Conservation (phyloP, 1,140 invertebrate genomes). For the Bradynema listronoti region DNA sequence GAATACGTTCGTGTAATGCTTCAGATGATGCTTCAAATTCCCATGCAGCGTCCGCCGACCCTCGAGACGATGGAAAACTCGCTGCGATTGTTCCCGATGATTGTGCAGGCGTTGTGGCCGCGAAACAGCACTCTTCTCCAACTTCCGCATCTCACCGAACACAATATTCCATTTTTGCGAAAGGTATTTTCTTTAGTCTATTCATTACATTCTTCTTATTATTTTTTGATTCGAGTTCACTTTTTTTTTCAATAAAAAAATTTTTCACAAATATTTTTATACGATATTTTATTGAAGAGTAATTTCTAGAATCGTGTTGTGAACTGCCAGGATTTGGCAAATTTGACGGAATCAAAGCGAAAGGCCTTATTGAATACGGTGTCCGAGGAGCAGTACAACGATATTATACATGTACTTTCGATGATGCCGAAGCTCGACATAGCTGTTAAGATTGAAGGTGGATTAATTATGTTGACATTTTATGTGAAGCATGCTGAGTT, state of each 20-base stretch:
- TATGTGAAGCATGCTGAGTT: too few species aligned
- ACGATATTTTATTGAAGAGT: too few species aligned
- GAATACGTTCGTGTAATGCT: conserved; percentile 94
- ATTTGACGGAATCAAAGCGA: conserved; percentile 79
- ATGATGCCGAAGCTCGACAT: conserved; percentile 86
- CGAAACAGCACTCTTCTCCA: conserved; percentile 84
- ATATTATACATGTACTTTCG: conserved; percentile 80
- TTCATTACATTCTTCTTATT: too few species aligned
- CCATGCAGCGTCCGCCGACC: conserved; percentile 70
- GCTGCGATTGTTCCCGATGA: conserved; percentile 91
- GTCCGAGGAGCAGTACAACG: conserved; percentile 79
- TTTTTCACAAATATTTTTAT: too few species aligned
- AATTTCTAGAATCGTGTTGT: conserved; percentile 61
- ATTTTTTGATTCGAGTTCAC: too few species aligned
- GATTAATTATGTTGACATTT: conserved; percentile 13
- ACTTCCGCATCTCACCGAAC: conserved; percentile 86
- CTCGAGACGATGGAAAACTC: conserved; percentile 94
- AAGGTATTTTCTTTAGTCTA: conserved; percentile 63
- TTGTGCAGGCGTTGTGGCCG: conserved; percentile 92
- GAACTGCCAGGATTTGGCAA: conserved; percentile 73
- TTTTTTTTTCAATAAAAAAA: too few species aligned
- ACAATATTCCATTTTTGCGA: conserved; percentile 80
- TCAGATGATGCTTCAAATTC: conserved; percentile 77
- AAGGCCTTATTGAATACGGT: conserved; percentile 74
- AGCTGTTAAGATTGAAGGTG: conserved; percentile 60